Evolutionary conservation across 1,140 invertebrate genomes (phyloP).

Genomic region (Venustaconcha ellipsiformis): DNA sequence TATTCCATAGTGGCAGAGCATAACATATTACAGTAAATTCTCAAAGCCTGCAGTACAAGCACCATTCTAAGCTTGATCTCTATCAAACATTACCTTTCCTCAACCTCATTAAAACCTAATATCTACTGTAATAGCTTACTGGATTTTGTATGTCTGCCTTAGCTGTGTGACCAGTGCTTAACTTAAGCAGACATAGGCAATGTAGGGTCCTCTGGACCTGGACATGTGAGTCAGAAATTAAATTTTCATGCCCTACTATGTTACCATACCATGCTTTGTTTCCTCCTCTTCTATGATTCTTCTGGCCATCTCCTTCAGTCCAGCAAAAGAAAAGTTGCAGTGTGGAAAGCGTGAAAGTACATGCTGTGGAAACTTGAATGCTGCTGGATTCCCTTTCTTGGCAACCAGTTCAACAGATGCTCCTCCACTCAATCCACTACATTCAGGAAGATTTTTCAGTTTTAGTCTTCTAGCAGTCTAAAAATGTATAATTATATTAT

Average conservation of each 20-base stretch:
- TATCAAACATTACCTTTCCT: no score
- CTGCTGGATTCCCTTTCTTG: slow-evolving; percentile 75
- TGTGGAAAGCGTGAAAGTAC: slow-evolving; percentile 72
- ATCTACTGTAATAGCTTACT: no score
- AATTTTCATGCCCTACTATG: neutral
- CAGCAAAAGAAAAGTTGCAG: slow-evolving; percentile 90
- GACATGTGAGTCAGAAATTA: no score
- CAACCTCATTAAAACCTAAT: no score
- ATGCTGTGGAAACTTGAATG: slow-evolving; percentile 78
- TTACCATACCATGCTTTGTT: slow-evolving; percentile 71
- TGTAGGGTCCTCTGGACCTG: no score
- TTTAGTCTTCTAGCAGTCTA: slow-evolving; percentile 87
- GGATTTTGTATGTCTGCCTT: no score
- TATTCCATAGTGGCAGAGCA: no score
- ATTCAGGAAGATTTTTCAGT: slow-evolving; percentile 83
- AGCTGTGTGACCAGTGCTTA: no score
- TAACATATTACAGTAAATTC: no score
- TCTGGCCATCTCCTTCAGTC: slow-evolving; percentile 75
- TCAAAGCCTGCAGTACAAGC: no score
- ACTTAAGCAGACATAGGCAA: no score
- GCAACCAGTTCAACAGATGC: slow-evolving; percentile 87
- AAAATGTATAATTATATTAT: slow-evolving; percentile 11
- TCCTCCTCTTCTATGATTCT: slow-evolving; percentile 75
- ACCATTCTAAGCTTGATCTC: no score
- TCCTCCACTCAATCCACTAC: slow-evolving; percentile 82